These are phyloP conservation scores for Pycnomerus fuliginosus DNA, from an alignment of 2,888 invertebrate species.

Conservation along the genomic window DNA sequence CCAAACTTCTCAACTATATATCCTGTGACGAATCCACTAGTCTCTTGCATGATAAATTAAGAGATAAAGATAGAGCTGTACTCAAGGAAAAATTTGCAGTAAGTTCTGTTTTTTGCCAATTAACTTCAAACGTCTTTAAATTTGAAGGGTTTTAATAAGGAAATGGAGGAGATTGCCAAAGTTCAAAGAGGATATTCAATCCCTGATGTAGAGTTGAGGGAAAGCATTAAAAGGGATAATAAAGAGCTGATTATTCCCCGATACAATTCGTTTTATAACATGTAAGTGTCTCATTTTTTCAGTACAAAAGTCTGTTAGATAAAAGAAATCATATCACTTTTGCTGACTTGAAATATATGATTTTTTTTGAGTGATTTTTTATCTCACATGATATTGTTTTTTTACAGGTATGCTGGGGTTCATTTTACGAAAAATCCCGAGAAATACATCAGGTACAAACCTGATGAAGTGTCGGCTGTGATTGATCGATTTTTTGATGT, in stretches of 20 bases:
- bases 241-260: slow-evolving; percentile 84
- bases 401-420: slow-evolving; percentile 65
- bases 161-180: slow-evolving; percentile 86
- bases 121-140: slow-evolving; percentile 16
- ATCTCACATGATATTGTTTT: too few relatives aligned
- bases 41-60: slow-evolving; percentile 64
- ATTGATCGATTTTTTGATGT: slow-evolving; percentile 93
- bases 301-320: slow-evolving; percentile 5
- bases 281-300: slow-evolving; percentile 50
- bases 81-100: slow-evolving; percentile 90
- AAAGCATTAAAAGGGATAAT: slow-evolving; percentile 85
- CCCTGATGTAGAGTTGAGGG: slow-evolving; percentile 87
- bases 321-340: too few relatives aligned
- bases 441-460: slow-evolving; percentile 90
- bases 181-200: slow-evolving; percentile 89
- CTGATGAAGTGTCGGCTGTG: slow-evolving; percentile 78
- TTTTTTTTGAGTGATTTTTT: too few relatives aligned
- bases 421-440: slow-evolving; percentile 91
- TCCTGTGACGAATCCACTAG: slow-evolving; percentile 68
- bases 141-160: slow-evolving; percentile 88
- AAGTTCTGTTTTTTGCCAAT: slow-evolving; percentile 42
- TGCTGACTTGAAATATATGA: too few relatives aligned
- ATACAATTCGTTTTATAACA: slow-evolving; percentile 79
- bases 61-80: slow-evolving; percentile 82
- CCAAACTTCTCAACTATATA: slow-evolving; percentile 74